Evolutionary conservation across 1,140 invertebrate species (phyloP), one percentile per base, ranked within the genome.

Genomic region (Drosophila hydei): DNA sequence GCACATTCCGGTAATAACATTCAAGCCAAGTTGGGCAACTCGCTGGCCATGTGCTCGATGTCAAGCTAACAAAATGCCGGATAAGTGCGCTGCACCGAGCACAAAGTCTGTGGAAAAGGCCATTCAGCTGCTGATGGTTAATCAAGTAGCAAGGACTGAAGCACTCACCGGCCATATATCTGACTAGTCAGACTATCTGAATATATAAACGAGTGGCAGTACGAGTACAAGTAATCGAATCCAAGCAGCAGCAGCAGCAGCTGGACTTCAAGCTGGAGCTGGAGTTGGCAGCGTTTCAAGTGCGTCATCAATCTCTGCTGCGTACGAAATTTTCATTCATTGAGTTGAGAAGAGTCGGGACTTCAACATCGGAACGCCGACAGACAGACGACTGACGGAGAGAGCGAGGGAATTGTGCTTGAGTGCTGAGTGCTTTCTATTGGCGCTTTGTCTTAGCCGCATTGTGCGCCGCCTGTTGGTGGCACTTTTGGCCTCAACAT

Each of bases 51-150:
- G 42, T 79, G 62, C 65, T 78, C 72, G 48, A 75, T 81, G 81
- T 87, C 83, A 87, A 88, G 88, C 81, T 85, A 84, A 81, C 83
- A 87, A 88, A 87, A 88, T 72, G 81, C 75, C 77, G 74, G 81
- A 77, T 88, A 85, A 85, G 74, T 77, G 81, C 69, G 63, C 21
- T 55, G 62, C 47, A 60, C 48, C 21, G 62, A 54, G 36, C 38
- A 68, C 77, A 77, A 76, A 79, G 67, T 79, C 76, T 51, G 56
- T 54, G 43, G 6, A 71, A 56, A 64, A 51, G 36, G 45, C 69
- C 63, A 67, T 47, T 60, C 70, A 65, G 43, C 42, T 55, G 36
- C 42, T 55, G 56, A 25, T 30, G 55, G 62, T 72, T 72, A 61
- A 72, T 85, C 77, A 74, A 76, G 62, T 72, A 45, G 65, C 60